These are phyloP conservation scores for Pogonomyrmex barbatus DNA, from an alignment of 1,140 invertebrate species.

Conservation along the genomic window DNA sequence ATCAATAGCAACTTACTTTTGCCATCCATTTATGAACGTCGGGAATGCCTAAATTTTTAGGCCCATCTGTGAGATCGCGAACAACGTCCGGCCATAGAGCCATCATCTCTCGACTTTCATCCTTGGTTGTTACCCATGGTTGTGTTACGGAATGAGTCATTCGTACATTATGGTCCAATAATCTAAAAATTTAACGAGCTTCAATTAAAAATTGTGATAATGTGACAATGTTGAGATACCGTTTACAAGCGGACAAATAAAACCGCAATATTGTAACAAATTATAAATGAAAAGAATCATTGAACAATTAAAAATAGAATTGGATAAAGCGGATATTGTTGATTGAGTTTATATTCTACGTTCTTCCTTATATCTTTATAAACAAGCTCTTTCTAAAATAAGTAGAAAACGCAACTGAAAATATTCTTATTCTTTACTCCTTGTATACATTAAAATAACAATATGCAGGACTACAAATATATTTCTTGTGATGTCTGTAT, in stretches of 20 bases:
- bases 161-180: conserved; percentile 37
- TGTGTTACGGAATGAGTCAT: conserved; percentile 86
- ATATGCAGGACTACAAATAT: background rate
- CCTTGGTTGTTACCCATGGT: conserved; percentile 89
- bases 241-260: background rate
- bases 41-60: conserved; percentile 89
- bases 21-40: conserved; percentile 93
- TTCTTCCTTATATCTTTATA: background rate
- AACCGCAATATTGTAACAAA: background rate
- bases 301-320: background rate
- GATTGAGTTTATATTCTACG: background rate
- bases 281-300: background rate
- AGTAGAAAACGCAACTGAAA: background rate
- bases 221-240: background rate
- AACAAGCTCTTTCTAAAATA: background rate
- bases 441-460: conserved; percentile 1
- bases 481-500: background rate
- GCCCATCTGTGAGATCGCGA: conserved; percentile 92
- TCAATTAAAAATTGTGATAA: background rate
- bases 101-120: conserved; percentile 95
- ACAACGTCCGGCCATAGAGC: conserved; percentile 94
- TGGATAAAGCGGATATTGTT: background rate
- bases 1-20: conserved; percentile 87
- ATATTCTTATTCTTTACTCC: background rate
- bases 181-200: conserved; percentile 43